A percentile compares a stretch with the other conserved stretches of the same genome.
These are phyloP conservation scores for Aspiorhynchus laticeps DNA, from an alignment of 2,113 vertebrate genomes.

Conservation along the genomic window DNA sequence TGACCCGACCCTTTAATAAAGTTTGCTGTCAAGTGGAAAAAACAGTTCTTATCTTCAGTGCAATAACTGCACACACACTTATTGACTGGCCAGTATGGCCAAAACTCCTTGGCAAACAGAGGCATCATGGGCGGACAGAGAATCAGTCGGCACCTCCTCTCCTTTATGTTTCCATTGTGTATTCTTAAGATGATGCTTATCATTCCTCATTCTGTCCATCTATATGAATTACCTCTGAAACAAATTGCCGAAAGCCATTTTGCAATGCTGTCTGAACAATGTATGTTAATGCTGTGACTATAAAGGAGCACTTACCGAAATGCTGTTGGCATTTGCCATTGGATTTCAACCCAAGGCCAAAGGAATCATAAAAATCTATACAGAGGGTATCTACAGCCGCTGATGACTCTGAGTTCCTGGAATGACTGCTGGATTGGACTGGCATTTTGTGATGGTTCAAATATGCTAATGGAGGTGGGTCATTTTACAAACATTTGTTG, in stretches of 20 bases:
- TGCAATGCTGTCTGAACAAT: conserved; percentile 56
- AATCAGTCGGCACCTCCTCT: conserved; percentile 1
- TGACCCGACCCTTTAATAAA: conserved; percentile 10
- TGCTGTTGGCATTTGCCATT: conserved; percentile 58
- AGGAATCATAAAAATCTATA: conserved; percentile 38
- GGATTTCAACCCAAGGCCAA: conserved; percentile 52
- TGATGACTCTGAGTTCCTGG: conserved; percentile 46
- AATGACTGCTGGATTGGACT: conserved; percentile 40
- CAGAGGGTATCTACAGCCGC: conserved; percentile 29
- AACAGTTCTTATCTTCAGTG: conserved; percentile 34
- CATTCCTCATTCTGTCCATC: conserved; percentile 40
- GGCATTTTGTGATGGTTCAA: conserved; percentile 33
- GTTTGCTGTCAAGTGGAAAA: conserved; percentile 40
- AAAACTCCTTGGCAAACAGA: conserved; percentile 20
- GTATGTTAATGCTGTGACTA: conserved; percentile 57
- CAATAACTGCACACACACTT: background rate
- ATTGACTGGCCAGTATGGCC: background rate
- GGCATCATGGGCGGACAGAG: background rate
- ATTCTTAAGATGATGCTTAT: conserved; percentile 44
- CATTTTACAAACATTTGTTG: conserved; percentile 51
- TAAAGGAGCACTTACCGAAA: conserved; percentile 60
- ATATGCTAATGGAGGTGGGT: conserved; percentile 49
- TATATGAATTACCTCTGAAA: conserved; percentile 52
- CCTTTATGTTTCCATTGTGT: conserved; percentile 38
- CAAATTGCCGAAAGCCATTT: conserved; percentile 56